These are phyloP conservation scores for Monopterus albus DNA, from an alignment of 2,113 vertebrate species.

Conservation along the genomic window DNA sequence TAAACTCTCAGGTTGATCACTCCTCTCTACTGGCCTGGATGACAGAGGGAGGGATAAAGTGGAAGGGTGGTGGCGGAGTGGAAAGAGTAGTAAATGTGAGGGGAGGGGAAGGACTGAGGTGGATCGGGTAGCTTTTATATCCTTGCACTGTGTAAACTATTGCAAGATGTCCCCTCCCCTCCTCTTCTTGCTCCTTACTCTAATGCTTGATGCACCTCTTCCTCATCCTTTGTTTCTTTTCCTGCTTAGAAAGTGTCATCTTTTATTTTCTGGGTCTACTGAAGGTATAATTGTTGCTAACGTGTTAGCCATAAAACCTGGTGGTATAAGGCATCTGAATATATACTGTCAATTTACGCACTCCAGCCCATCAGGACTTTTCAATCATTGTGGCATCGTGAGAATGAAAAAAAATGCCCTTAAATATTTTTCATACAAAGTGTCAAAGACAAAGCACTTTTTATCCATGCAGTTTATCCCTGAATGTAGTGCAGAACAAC, in stretches of 20 bases:
- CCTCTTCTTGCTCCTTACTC: slow-evolving; percentile 3
- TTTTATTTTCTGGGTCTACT: background rate
- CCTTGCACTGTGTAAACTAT: slow-evolving; percentile 53
- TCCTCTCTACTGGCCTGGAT: slow-evolving; percentile 59
- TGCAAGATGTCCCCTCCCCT: slow-evolving; percentile 24
- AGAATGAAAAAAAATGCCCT: background rate
- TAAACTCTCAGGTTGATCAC: slow-evolving; percentile 78
- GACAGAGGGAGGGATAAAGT: slow-evolving; percentile 67
- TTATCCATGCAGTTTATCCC: too few relatives aligned
- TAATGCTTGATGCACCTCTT: slow-evolving; percentile 10
- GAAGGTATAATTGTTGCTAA: too few relatives aligned
- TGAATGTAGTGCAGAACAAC: too few relatives aligned
- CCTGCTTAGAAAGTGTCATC: background rate
- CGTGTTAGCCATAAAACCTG: too few relatives aligned
- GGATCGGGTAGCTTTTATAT: slow-evolving; percentile 35
- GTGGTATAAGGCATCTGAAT: too few relatives aligned
- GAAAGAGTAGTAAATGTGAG: slow-evolving; percentile 59
- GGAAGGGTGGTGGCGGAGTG: slow-evolving; percentile 46
- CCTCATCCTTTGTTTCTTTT: background rate
- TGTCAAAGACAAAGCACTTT: too few relatives aligned
- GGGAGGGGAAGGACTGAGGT: slow-evolving; percentile 36
- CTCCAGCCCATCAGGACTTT: background rate
- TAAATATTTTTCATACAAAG: too few relatives aligned
- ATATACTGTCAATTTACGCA: too few relatives aligned
- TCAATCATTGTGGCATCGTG: background rate